Evolutionary conservation across 92 coral and sea anemone genomes (phyloP).

Genomic region (Virgularia gustaviana): DNA sequence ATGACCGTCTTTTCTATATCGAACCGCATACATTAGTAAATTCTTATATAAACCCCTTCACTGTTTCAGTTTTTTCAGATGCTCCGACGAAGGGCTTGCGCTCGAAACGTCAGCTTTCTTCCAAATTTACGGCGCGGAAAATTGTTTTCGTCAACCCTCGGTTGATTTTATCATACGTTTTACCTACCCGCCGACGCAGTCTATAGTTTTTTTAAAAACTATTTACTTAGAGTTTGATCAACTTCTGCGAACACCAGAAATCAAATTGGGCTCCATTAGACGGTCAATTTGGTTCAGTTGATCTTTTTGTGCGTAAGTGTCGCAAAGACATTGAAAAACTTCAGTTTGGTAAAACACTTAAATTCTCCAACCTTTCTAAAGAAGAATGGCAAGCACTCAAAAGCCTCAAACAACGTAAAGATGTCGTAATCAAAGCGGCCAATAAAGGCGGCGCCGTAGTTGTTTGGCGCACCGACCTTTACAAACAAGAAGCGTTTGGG

Average conservation of each 20-base stretch:
- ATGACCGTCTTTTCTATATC: too few relatives aligned
- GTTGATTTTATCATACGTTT: too few relatives aligned
- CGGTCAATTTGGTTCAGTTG: constrained; percentile 9
- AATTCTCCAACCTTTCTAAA: constrained; percentile 21
- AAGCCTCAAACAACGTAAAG: constrained; percentile 24
- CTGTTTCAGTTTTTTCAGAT: too few relatives aligned
- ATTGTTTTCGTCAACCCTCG: too few relatives aligned
- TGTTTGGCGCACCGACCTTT: constrained; percentile 38
- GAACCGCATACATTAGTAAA: too few relatives aligned
- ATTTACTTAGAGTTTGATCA: too few relatives aligned
- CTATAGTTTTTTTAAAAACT: too few relatives aligned
- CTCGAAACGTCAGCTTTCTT: too few relatives aligned
- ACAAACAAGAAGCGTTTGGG: constrained; percentile 32
- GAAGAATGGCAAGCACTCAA: constrained; percentile 37
- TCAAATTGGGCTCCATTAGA: constrained; percentile 19
- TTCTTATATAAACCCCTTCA: too few relatives aligned
- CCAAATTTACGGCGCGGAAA: too few relatives aligned
- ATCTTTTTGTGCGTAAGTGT: constrained; percentile 20
- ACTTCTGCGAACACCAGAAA: constrained; percentile 3
- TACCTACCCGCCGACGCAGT: too few relatives aligned
- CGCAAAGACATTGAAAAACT: constrained; percentile 11
- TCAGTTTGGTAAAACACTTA: constrained; percentile 5
- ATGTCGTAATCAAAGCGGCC: constrained; percentile 45
- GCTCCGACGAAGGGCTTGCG: too few relatives aligned
- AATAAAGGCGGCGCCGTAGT: constrained; percentile 56